These are phyloP conservation scores for Ara ararauna DNA, from an alignment of 2,797 vertebrate species.

Conservation along the genomic window DNA sequence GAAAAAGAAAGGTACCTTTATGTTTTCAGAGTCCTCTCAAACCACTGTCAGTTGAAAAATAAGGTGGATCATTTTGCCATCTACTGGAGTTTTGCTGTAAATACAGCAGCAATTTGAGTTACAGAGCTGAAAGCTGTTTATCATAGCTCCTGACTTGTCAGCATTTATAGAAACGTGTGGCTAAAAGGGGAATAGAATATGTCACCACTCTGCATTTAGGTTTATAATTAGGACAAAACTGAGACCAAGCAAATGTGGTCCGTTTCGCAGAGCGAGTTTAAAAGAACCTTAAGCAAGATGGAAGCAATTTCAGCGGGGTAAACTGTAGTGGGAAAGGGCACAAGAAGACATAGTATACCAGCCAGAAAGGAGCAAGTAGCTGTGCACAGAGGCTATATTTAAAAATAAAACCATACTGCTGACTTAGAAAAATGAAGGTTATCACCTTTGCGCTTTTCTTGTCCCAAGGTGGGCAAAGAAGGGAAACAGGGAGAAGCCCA, in stretches of 20 bases:
- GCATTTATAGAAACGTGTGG: constrained; percentile 52
- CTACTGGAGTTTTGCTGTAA: constrained; percentile 13
- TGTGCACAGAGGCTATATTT: constrained; percentile 22
- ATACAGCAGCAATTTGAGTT: background rate
- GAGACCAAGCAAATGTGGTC: constrained; percentile 44
- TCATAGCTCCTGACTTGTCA: constrained; percentile 49
- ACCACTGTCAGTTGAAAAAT: background rate
- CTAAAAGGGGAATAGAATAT: constrained; percentile 68
- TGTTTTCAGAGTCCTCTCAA: background rate
- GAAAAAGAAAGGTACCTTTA: fast-evolving
- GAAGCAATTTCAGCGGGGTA: constrained; percentile 36
- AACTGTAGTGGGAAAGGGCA: constrained; percentile 31
- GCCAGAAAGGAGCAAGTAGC: constrained; percentile 13
- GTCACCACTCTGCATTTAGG: constrained; percentile 62
- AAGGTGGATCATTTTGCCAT: constrained; percentile 24
- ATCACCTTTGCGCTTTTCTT: background rate
- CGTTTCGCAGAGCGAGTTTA: constrained; percentile 28
- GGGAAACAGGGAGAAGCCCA: background rate
- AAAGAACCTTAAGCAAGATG: constrained; percentile 47
- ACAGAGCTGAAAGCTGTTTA: background rate
- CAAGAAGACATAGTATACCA: background rate
- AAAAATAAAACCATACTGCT: constrained; percentile 41
- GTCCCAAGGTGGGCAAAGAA: background rate
- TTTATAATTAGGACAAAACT: constrained; percentile 78
- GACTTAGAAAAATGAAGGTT: background rate